Percentiles rank a stretch among this genome's conserved stretches.
phyloP scores from a whole-genome alignment of 2,888 invertebrate genomes.

The Molorchus minor region DNA sequence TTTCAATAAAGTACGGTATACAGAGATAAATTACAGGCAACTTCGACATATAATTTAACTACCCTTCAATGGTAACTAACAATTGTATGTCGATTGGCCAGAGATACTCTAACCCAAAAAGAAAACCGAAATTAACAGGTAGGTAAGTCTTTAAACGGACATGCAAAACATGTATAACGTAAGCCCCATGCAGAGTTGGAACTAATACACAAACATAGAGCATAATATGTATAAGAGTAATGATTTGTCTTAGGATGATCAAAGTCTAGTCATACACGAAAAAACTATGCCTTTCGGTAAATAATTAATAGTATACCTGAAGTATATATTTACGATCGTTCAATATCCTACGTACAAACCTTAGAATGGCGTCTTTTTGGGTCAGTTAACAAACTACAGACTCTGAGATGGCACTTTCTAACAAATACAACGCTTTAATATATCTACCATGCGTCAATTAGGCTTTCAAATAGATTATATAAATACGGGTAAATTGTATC shows the following conservation, averaged over 20 bases:
- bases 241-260: conserved; percentile 23
- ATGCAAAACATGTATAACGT: conserved; percentile 56
- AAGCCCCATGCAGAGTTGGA: conserved; percentile 58
- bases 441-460: conserved; percentile 62
- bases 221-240: conserved; percentile 25
- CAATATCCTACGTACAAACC: conserved; percentile 37
- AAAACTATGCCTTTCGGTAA: background rate
- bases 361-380: conserved; percentile 59
- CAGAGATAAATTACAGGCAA: conserved; percentile 27
- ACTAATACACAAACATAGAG: conserved; percentile 53
- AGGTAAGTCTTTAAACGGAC: conserved; percentile 35
- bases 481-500: conserved; percentile 35
- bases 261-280: conserved; percentile 27
- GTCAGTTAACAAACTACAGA: conserved; percentile 63
- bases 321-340: conserved; percentile 12
- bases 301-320: background rate
- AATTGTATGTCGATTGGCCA: conserved; percentile 31
- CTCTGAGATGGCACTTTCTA: conserved; percentile 62
- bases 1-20: conserved; percentile 28
- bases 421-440: conserved; percentile 59
- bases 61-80: background rate
- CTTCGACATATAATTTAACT: conserved; percentile 7
- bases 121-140: conserved; percentile 45
- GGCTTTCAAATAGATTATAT: conserved; percentile 51
- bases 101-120: conserved; percentile 61